Base-by-base conservation (phyloP, 37 sponge, comb jelly and placozoan genomes). In the Tethya wilhelma region DNA sequence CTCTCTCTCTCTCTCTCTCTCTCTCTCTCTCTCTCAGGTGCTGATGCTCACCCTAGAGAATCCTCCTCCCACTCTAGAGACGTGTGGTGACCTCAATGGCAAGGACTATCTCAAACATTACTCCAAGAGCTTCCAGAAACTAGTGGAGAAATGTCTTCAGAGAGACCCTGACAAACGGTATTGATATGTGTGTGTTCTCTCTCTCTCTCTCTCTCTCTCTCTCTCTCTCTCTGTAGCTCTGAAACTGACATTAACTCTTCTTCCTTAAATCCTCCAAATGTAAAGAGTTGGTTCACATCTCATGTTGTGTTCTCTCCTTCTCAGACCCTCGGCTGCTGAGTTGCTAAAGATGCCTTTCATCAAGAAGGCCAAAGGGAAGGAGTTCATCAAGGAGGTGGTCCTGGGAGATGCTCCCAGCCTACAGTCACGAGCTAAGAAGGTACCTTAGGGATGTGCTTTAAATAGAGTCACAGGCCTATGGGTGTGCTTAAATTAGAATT, bases 31-130 rank as follows among this genome's bases (percentile, higher is more conserved):
- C 53, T 26, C 38, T 22, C 44, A 92, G 93, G 85, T 94, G 0
- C 77, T 98, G 33, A 96, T 98, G 92, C 76, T 98, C 77, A 98
- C 94, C 8, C 74, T 98, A 56, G 93, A 96, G 76, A 96, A 93
- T 46, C 94, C 94, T 39, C 94, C 99, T 23, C 99, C 99, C 78
- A 98, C 99, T 0, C 81, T 98, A 65, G 99, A 98, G 67, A 81
- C 81, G 2, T 91, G 91, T 64, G 86, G 89, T 4, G 97, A 96
- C 20, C 78, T 91, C 12, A 77, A 90, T 42, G 73, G 82, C 37
- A 87, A 94, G 25, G 97, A 96, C 63, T 93, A 91, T 70, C 71
- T 62, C 23, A 96, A 98, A 55, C 71, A 82, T 68, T 98, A 96
- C 72, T 91, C 94, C 0, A 95, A 91, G 70, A 32, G 59, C 25